Conservation (phyloP, 1,140 invertebrate genomes). For the Contarinia nasturtii region DNA sequence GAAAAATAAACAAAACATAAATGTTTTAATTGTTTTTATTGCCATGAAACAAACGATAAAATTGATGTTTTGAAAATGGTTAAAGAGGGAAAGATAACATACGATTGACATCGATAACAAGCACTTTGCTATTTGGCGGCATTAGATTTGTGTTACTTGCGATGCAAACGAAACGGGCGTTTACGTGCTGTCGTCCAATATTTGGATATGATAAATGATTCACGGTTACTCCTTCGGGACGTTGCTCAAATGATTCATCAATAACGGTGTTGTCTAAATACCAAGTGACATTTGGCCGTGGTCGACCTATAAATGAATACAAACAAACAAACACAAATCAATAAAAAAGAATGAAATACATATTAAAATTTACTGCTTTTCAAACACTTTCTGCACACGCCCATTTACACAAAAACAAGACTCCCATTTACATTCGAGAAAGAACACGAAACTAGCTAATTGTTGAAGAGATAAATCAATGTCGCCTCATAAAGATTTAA, state of each 20-base stretch:
- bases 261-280: constrained; percentile 63
- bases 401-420: background rate
- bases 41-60: constrained; percentile 1
- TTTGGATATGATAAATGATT: constrained; percentile 58
- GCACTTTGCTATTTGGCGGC: constrained; percentile 46
- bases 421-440: too few relatives aligned
- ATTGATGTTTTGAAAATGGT: background rate
- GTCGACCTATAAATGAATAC: constrained; percentile 38
- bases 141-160: constrained; percentile 71
- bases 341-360: background rate
- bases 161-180: constrained; percentile 59
- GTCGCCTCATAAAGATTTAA: too few relatives aligned
- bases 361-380: background rate
- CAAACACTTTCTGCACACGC: background rate
- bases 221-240: constrained; percentile 44
- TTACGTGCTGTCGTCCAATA: constrained; percentile 55
- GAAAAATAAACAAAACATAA: constrained; percentile 5
- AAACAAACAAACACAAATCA: constrained; percentile 1
- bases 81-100: constrained; percentile 29
- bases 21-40: background rate
- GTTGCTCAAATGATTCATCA: constrained; percentile 58
- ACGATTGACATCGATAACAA: constrained; percentile 72
- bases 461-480: too few relatives aligned
- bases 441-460: too few relatives aligned
- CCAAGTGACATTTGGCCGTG: constrained; percentile 62